phyloP scores from a whole-genome alignment of 1,140 invertebrate genomes.

The Drosophila saltans region DNA sequence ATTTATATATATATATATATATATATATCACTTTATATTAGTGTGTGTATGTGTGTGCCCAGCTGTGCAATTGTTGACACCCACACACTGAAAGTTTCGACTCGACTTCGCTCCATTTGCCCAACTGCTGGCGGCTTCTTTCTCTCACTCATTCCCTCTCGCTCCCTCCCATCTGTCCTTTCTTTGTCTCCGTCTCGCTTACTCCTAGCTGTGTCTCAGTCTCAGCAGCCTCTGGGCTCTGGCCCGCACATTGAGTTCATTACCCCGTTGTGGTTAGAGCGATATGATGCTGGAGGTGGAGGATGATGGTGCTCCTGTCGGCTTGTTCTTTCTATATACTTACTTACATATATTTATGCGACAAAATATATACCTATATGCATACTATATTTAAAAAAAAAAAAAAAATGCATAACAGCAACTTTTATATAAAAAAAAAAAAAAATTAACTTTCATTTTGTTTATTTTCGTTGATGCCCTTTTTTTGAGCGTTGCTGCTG shows the following conservation, averaged over 20 bases:
- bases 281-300: conserved; percentile 1
- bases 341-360: conserved; percentile 19
- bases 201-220: conserved; percentile 14
- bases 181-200: conserved; percentile 18
- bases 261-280: conserved; percentile 57
- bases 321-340: conserved; percentile 16
- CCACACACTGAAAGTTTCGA: conserved; percentile 61
- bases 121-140: conserved; percentile 51
- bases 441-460: conserved; percentile 10
- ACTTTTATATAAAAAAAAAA: conserved; percentile 8
- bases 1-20: neutral
- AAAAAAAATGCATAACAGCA: conserved; percentile 13
- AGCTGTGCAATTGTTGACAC: conserved; percentile 78
- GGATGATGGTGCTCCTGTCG: conserved; percentile 26
- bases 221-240: conserved; percentile 30
- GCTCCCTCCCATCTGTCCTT: neutral
- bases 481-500: neutral
- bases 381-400: conserved; percentile 1
- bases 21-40: neutral
- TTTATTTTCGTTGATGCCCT: conserved; percentile 19
- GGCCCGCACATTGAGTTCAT: conserved; percentile 60
- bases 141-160: conserved; percentile 1
- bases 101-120: conserved; percentile 65
- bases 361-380: conserved; percentile 21
- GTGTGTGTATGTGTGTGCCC: conserved; percentile 53